Conservation (phyloP, 1,140 invertebrate genomes). For the Cardiocondyla obscurior region DNA sequence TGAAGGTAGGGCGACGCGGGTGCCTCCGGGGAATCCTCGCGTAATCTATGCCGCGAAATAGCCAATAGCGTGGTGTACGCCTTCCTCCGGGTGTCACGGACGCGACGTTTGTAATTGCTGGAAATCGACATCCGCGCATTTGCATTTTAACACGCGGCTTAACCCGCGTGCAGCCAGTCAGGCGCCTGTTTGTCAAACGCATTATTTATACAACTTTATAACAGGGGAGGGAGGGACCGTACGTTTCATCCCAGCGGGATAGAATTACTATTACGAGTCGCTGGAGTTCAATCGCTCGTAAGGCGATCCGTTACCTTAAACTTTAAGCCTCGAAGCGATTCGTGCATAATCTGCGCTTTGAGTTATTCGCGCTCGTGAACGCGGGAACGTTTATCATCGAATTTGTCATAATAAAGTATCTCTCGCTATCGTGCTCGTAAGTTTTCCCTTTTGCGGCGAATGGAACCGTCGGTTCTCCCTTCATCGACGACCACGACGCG, state of each 20-base stretch:
- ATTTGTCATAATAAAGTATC: background rate
- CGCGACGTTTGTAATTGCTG: slow-evolving; percentile 6
- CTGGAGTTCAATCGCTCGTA: slow-evolving; percentile 36
- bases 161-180: background rate
- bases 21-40: slow-evolving; percentile 70
- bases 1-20: slow-evolving; percentile 58
- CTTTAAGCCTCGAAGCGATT: no score
- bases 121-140: slow-evolving; percentile 13
- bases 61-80: slow-evolving; percentile 73
- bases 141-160: background rate
- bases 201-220: slow-evolving; percentile 18
- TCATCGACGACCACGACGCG: background rate
- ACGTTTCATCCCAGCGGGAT: slow-evolving; percentile 20
- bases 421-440: background rate
- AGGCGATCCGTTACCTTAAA: slow-evolving; percentile 11
- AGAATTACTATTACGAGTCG: slow-evolving; percentile 18
- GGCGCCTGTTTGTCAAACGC: slow-evolving; percentile 1
- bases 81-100: background rate
- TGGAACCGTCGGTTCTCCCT: background rate
- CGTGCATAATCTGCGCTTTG: background rate
- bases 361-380: background rate
- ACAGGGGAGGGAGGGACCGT: background rate
- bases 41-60: slow-evolving; percentile 79
- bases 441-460: background rate
- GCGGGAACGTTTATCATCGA: background rate